Evolutionary conservation across 2,797 vertebrate genomes (phyloP).

Genomic region (Sardinella longiceps): DNA sequence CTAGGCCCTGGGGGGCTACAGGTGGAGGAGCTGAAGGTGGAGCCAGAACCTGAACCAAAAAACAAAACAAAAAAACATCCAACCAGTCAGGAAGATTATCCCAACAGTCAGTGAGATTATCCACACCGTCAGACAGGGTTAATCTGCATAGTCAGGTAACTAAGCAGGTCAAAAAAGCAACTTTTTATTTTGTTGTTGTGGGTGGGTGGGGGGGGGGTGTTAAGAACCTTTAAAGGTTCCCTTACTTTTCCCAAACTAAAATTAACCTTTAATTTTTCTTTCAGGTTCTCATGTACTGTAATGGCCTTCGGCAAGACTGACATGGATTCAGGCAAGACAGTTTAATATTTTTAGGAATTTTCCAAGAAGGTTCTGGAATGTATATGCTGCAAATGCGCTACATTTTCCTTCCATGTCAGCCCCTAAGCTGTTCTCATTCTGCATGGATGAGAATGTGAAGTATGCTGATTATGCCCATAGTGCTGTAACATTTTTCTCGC

Average conservation of each 20-base stretch:
- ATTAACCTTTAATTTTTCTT: background rate
- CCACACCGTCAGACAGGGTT: conserved; percentile 36
- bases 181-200: no score
- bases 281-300: background rate
- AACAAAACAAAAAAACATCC: conserved; percentile 26
- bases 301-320: background rate
- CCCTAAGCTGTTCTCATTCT: background rate
- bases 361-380: background rate
- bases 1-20: conserved; percentile 54
- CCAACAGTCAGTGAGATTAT: background rate
- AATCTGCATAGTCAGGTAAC: background rate
- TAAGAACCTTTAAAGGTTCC: background rate
- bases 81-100: background rate
- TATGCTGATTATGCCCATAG: background rate
- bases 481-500: background rate
- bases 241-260: background rate
- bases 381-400: background rate
- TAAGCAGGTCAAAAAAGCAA: no score
- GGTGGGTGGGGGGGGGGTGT: no score
- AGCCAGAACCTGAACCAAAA: background rate
- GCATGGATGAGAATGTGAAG: background rate
- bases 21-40: conserved; percentile 33
- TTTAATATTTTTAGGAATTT: background rate
- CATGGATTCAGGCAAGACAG: background rate
- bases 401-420: background rate